Percentiles rank a stretch among this genome's conserved stretches.
phyloP scores from a whole-genome alignment of 2,888 invertebrate species.

The Aspidapion aeneum region DNA sequence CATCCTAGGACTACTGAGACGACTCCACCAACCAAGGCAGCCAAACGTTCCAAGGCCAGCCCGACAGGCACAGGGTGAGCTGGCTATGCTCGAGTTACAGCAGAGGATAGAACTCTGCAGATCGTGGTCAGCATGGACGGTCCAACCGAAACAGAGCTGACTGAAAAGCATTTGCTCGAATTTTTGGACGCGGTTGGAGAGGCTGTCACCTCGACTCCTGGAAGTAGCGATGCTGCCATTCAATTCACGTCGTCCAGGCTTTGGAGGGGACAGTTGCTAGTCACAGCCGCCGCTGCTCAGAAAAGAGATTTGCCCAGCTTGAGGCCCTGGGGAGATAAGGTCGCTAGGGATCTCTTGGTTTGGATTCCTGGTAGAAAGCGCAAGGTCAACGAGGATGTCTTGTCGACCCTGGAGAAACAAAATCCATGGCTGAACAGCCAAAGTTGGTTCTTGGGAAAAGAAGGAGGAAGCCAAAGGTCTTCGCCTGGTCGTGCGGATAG shows the following conservation, averaged over 20 bases:
- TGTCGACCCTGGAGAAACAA: not conserved
- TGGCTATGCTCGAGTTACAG: no score
- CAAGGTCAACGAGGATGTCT: not conserved
- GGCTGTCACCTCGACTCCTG: not conserved
- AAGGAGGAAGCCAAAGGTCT: not conserved
- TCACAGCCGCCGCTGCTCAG: not conserved
- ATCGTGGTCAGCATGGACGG: no score
- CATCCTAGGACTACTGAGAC: not conserved
- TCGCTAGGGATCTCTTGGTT: not conserved
- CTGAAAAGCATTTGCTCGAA: not conserved
- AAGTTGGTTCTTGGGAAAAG: not conserved
- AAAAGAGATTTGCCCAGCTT: not conserved
- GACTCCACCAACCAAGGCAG: no score
- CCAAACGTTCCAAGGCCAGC: no score
- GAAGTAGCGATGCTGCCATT: not conserved
- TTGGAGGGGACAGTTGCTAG: not conserved
- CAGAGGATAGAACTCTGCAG: no score
- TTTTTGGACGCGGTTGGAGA: not conserved
- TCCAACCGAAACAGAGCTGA: not conserved
- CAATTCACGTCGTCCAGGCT: not conserved
- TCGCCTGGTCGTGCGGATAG: not conserved
- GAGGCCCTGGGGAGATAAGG: not conserved
- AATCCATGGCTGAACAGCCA: not conserved
- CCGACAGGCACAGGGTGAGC: no score
- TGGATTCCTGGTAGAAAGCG: not conserved